Percentiles rank a stretch among this genome's conserved stretches.
Conservation (phyloP, 2,888 invertebrate genomes). For the Euplagia quadripunctaria region DNA sequence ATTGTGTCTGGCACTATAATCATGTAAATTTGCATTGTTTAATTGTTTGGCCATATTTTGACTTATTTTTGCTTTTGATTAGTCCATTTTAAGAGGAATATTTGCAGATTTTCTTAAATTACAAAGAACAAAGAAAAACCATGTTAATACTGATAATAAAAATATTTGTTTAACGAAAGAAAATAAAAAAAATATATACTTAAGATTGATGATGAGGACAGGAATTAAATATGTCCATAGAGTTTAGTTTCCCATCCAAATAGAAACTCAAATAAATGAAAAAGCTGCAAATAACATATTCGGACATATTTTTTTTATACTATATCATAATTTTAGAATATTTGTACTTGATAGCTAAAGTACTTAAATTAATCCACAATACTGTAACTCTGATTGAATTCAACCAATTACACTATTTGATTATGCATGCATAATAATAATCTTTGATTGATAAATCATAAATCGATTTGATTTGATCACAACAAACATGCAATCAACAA, state of each 20-base stretch:
- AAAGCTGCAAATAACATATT: not conserved
- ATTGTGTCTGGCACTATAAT: too few species aligned
- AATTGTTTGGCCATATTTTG: not conserved
- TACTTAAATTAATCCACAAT: not conserved
- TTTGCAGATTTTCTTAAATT: not conserved
- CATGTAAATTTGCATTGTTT: not conserved
- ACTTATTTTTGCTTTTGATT: too few species aligned
- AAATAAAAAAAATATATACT: not conserved
- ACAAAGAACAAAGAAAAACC: not conserved
- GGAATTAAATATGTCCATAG: not conserved
- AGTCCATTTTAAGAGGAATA: not conserved
- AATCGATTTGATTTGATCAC: not conserved
- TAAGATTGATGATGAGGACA: not conserved
- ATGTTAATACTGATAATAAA: not conserved
- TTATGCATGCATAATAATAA: not conserved
- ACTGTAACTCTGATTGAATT: not conserved
- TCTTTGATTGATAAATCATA: not conserved
- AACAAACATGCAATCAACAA: conserved; percentile 25
- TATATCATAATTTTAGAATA: not conserved
- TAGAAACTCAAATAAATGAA: not conserved
- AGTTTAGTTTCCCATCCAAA: not conserved
- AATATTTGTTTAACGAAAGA: not conserved
- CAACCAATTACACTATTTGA: not conserved
- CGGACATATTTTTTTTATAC: not conserved
- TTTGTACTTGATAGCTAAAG: not conserved